Evolutionary conservation across 2,113 vertebrate genomes (phyloP), one percentile per base, ranked within the genome.

Genomic region (Tetrax tetrax): DNA sequence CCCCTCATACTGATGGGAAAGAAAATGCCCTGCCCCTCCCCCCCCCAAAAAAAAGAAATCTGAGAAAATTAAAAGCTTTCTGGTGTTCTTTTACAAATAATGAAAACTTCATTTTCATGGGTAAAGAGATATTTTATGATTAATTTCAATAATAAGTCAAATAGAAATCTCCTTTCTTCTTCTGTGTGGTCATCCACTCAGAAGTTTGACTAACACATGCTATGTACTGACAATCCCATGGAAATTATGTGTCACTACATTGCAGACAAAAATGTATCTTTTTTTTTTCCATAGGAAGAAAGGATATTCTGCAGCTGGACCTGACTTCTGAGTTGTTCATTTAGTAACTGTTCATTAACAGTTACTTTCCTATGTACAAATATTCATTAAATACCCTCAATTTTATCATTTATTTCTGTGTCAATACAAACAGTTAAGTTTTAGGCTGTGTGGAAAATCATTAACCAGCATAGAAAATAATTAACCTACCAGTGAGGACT

Each of bases 401-500:
- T 51, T 82, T 76, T 83, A 12, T 43, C 1, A 38, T 63, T 92
- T 77, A 29, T 80, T 69, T 80, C 41, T 87, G 4, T 80, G 59
- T 45, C 17, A 63, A 27, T 83, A 57, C 33, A 65, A 92, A 47
- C 56, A 77, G 45, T 56, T 80, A 63, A 77, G 68, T 31, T 70
- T 88, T n/a, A 83, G 59, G 7, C 8, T 81, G 21, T 0, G 0
- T 74, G 54, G 82, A 80, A 95, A 95, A 91, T 88, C 76, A 92
- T 92, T 78, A 93, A 76, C 70, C 27, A 61, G 21, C 7, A 37
- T n/a, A 23, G 60, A 93, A 91, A 84, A 94, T 81, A 90, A 86
- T 90, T 95, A 95, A 94, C 63, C 31, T 41, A 16, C 51, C 15
- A 12, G 12, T 59, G n/a, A 80, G 29, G 83, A 77, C 19, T 33